A percentile compares a stretch with the other conserved stretches of the same genome.
phyloP scores from a whole-genome alignment of 2,888 invertebrate species.

The Trichopoda pennipes region DNA sequence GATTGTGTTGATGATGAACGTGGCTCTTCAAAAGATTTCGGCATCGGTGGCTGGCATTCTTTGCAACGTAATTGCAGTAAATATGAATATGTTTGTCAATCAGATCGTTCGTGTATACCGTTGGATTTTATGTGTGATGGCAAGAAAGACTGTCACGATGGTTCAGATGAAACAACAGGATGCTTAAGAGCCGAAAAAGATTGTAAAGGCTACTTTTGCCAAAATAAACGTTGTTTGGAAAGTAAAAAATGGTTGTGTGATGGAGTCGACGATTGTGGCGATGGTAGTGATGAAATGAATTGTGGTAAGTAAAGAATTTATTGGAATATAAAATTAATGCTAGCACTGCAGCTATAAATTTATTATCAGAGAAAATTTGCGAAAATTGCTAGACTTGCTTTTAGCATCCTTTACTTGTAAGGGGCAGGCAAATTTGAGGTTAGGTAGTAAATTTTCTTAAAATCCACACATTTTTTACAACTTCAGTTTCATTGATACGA shows the following conservation, averaged over 20 bases:
- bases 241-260: conserved; percentile 82
- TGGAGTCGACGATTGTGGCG: conserved; percentile 83
- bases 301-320: conserved; percentile 81
- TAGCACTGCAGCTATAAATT: no score
- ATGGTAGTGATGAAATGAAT: conserved; percentile 82
- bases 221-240: conserved; percentile 82
- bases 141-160: conserved; percentile 87
- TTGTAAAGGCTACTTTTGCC: conserved; percentile 85
- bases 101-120: conserved; percentile 84
- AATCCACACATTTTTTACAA: no score
- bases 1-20: conserved; percentile 71
- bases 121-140: conserved; percentile 87
- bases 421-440: no score
- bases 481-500: no score
- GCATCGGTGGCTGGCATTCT: conserved; percentile 68
- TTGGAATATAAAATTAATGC: no score
- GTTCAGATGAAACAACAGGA: conserved; percentile 84
- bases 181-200: conserved; percentile 79
- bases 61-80: conserved; percentile 73
- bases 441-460: no score
- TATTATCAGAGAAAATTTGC: no score
- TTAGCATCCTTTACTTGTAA: no score
- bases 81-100: conserved; percentile 77
- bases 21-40: conserved; percentile 60
- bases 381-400: no score